Conservation (phyloP, 2,797 vertebrate species). For the Pelodytes ibericus region DNA sequence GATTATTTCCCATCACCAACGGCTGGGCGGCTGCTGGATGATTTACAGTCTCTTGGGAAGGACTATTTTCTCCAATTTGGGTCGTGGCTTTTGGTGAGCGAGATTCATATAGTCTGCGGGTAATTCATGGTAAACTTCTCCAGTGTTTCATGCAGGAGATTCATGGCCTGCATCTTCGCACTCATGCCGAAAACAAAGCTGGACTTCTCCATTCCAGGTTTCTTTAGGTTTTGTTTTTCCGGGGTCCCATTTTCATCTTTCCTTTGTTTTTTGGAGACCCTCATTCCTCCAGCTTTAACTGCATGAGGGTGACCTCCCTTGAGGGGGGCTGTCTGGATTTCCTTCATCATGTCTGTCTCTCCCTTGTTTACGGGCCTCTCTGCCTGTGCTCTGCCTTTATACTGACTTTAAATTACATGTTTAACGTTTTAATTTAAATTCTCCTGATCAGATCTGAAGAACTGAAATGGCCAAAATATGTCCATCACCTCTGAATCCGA, state of each 20-base stretch:
- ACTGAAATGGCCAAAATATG: too few species aligned
- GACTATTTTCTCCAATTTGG: conserved; percentile 82
- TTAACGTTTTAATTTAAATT: too few species aligned
- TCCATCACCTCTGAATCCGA: too few species aligned
- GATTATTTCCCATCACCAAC: conserved; percentile 64
- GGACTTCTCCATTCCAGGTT: conserved; percentile 73
- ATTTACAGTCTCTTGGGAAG: conserved; percentile 73
- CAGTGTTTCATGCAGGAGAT: conserved; percentile 76
- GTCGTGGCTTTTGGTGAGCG: conserved; percentile 82
- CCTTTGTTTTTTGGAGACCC: conserved; percentile 82
- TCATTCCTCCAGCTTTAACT: conserved; percentile 90
- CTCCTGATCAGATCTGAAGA: too few species aligned
- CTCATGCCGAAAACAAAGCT: conserved; percentile 68
- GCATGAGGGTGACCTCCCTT: conserved; percentile 58
- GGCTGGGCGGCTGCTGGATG: conserved; percentile 93
- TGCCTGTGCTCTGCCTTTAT: conserved; percentile 58
- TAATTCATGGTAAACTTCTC: conserved; percentile 88
- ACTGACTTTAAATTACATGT: too few species aligned
- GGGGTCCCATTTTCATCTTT: conserved; percentile 72
- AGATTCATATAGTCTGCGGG: conserved; percentile 81
- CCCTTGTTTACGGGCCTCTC: conserved; percentile 41
- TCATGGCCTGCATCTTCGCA: conserved; percentile 79
- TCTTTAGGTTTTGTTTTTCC: conserved; percentile 79
- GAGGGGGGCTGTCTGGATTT: conserved; percentile 57
- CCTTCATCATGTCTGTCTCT: conserved; percentile 6